Evolutionary conservation across 2,888 invertebrate species (phyloP).

Genomic region (Lasioglossum leucozonium): DNA sequence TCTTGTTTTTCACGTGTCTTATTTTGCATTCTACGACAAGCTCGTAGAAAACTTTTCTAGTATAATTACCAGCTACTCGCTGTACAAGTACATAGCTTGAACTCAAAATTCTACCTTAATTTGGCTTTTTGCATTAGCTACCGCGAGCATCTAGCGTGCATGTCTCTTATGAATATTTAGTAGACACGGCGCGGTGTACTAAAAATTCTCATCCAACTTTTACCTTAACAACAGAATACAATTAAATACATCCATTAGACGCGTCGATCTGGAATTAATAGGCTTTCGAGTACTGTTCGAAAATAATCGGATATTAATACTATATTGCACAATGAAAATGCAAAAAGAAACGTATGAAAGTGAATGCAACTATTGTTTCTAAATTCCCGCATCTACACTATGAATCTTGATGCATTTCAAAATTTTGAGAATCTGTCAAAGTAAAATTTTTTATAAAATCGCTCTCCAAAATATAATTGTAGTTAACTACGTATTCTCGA

Average conservation of each 20-base stretch:
- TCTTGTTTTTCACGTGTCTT: background rate
- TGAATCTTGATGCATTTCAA: background rate
- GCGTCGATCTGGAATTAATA: background rate
- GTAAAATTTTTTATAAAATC: background rate
- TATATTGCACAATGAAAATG: background rate
- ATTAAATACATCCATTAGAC: background rate
- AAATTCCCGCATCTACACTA: background rate
- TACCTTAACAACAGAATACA: conserved; percentile 15
- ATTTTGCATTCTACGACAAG: background rate
- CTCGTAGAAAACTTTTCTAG: background rate
- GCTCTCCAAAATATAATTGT: background rate
- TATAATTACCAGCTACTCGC: conserved; percentile 10
- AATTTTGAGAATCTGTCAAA: background rate
- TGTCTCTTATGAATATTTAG: conserved; percentile 39
- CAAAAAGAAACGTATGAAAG: background rate
- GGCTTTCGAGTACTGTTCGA: conserved; percentile 13
- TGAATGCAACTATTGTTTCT: background rate
- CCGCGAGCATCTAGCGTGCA: background rate
- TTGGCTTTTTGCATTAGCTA: conserved; percentile 30
- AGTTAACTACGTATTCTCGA: background rate
- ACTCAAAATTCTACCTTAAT: conserved; percentile 37
- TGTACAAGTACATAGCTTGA: background rate
- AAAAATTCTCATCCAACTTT: conserved; percentile 22
- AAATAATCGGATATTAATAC: conserved; percentile 21
- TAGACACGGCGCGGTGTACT: background rate